Evolutionary conservation across 1,140 invertebrate species (phyloP), one percentile per base, ranked within the genome.

Genomic region (Coelopa frigida): DNA sequence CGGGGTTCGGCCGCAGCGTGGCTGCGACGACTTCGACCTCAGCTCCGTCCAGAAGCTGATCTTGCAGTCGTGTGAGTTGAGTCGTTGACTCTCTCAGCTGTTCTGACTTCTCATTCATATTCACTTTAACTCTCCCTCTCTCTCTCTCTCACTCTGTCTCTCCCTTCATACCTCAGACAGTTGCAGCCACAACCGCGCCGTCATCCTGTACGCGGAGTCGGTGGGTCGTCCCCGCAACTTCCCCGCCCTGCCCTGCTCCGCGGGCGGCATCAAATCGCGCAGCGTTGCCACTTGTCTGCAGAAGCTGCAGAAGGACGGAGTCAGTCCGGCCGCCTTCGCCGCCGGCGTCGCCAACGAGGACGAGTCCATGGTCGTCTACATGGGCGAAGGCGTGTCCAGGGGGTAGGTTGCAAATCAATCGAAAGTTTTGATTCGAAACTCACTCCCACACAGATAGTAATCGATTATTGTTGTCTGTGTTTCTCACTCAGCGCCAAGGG

Each of bases 1-100:
- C 42, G 76, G 77, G 0, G 61, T 56, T 4, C 60, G 68, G 5
- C 65, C 74, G 4, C 84, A 86, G 56, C 82, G 82, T 0, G 84
- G 84, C 5, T 84, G 83, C 43, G 58, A 59, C 24, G 51, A 61
- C 23, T 50, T 61, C 35, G 64, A 67, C 44, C 36, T 68, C 64
- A 15, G 38, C 58, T 1, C 44, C 58, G 0, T 59, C 59, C 36
- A 68, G 63, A 54, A 62, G 53, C 58, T 67, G 22, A 46, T 67
- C 0, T 51, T 59, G 4, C 54, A 61, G 42, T 55, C 61, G 21
- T 67, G 59, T 67, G 53, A 61, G 58, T 52, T 20, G 4, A 4
- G 8, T 3, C 32, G 1, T 5, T n/a, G 0, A 5, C 5, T 0
- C 10, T 1, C 5, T 22, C 3, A 43, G 18, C 18, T 8, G 6